Conservation (phyloP, 2,113 vertebrate genomes). For the Pedionomus torquatus region DNA sequence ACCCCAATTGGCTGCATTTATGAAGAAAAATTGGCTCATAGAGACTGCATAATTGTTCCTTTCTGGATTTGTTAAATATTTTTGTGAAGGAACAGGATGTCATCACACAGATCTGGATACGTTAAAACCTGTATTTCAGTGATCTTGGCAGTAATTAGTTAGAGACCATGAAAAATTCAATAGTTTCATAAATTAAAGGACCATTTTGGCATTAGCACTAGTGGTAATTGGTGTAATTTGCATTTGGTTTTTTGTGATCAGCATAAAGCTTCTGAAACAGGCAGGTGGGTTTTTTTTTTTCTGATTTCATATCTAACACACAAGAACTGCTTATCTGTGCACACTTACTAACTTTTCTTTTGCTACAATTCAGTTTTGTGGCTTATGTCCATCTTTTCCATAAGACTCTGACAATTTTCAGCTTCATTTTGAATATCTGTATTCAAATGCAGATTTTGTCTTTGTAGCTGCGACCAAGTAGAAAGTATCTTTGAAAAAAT, state of each 20-base stretch:
- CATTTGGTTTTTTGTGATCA: neutral
- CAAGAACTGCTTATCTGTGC: neutral
- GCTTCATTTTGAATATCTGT: neutral
- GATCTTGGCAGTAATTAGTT: neutral
- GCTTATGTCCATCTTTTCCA: neutral
- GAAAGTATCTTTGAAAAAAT: constrained; percentile 59
- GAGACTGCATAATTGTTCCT: neutral
- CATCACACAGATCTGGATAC: neutral
- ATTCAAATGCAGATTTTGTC: constrained; percentile 63
- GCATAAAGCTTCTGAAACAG: neutral
- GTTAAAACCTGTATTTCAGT: neutral
- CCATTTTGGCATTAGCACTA: neutral
- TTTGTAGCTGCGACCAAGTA: constrained; percentile 25
- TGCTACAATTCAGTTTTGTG: neutral
- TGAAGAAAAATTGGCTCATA: neutral
- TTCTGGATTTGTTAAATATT: neutral
- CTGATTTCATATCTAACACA: neutral
- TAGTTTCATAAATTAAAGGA: neutral
- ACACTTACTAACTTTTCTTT: neutral
- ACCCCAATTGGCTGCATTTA: neutral
- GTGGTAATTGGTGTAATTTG: neutral
- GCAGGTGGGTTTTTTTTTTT: neutral
- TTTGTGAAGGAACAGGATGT: neutral
- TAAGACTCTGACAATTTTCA: neutral
- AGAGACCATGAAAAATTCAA: neutral